A percentile compares a stretch with the other conserved stretches of the same genome.
These are phyloP conservation scores for Orycteropus afer DNA, from an alignment of 2,113 vertebrate genomes.

Conservation along the genomic window DNA sequence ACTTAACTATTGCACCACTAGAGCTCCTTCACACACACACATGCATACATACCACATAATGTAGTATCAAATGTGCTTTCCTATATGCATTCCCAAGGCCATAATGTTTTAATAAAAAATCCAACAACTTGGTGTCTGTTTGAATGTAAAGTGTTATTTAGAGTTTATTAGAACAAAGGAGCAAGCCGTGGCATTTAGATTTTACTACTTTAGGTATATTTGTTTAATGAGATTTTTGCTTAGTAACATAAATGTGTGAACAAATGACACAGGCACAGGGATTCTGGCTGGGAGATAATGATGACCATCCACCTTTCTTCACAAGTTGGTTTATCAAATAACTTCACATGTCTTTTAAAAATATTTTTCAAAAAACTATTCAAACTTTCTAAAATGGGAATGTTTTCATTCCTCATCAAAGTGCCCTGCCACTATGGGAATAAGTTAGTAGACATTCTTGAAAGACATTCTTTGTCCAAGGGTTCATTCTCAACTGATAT, in stretches of 20 bases:
- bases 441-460: not conserved
- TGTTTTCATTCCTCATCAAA: not conserved
- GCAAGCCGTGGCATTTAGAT: not conserved
- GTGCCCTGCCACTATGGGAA: not conserved
- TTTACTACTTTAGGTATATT: not conserved
- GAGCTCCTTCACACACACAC: too few relatives aligned
- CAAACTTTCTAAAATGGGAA: not conserved
- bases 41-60: too few relatives aligned
- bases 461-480: not conserved
- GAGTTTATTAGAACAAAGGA: not conserved
- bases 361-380: not conserved
- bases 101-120: conserved; percentile 11
- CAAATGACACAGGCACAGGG: not conserved
- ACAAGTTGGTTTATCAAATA: not conserved
- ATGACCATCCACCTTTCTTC: not conserved
- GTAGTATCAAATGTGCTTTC: not conserved
- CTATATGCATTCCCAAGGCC: not conserved
- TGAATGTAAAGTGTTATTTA: not conserved
- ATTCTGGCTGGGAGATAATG: not conserved
- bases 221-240: not conserved
- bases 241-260: not conserved
- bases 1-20: too few relatives aligned
- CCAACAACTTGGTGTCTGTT: not conserved
- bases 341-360: not conserved
- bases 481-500: not conserved